Evolutionary conservation across 2,797 vertebrate species (phyloP).

Genomic region (Aselliscus stoliczkanus): DNA sequence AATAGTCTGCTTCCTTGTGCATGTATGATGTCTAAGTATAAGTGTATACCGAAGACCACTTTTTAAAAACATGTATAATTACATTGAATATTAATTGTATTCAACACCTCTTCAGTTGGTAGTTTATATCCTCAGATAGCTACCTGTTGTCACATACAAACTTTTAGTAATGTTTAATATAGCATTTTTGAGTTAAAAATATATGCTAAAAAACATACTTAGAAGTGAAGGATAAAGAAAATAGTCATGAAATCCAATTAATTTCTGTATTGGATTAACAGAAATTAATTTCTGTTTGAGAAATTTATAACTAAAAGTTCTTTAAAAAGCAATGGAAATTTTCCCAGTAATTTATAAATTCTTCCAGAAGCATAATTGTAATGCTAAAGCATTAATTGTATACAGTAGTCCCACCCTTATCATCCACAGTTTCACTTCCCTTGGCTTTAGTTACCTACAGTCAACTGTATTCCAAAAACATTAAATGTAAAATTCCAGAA

Average conservation of each 20-base stretch:
- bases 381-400: neutral
- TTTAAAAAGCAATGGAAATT: neutral
- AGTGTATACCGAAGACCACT: neutral
- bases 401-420: neutral
- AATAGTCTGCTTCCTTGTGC: fast-evolving
- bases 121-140: neutral
- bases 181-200: neutral
- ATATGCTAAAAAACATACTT: neutral
- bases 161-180: neutral
- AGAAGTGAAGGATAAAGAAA: neutral
- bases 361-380: neutral
- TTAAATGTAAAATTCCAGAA: neutral
- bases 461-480: neutral
- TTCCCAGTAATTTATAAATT: neutral
- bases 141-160: neutral
- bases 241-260: neutral
- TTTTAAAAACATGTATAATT: neutral
- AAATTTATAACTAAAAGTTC: neutral
- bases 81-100: neutral
- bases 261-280: neutral
- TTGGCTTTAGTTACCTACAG: neutral
- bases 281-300: neutral
- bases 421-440: neutral
- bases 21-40: fast-evolving
- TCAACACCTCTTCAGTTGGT: neutral